A percentile compares a stretch with the other conserved stretches of the same genome.
These are phyloP conservation scores for Pyxicephalus adspersus DNA, from an alignment of 2,113 vertebrate species.

Conservation along the genomic window DNA sequence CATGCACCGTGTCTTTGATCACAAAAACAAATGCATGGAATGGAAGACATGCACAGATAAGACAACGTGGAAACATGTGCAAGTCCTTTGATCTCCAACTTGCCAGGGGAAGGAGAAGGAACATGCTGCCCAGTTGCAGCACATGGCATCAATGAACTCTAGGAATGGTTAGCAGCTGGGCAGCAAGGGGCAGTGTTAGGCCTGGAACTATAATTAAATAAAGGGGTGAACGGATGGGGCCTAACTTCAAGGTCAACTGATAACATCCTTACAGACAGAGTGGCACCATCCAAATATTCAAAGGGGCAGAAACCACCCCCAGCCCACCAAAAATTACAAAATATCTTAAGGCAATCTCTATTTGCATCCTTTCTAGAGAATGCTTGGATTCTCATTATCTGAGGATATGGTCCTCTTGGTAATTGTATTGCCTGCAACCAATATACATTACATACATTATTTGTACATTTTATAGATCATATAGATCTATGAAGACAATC, in stretches of 20 bases:
- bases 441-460: background rate
- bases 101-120: constrained; percentile 5
- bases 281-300: constrained; percentile 6
- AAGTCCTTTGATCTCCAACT: constrained; percentile 8
- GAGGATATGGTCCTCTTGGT: no score
- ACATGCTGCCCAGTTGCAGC: background rate
- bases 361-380: no score
- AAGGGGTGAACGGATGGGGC: background rate
- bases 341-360: background rate
- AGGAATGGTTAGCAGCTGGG: constrained; percentile 15
- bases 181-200: background rate
- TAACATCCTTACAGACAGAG: constrained; percentile 7
- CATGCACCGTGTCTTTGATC: constrained; percentile 15
- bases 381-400: no score
- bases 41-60: constrained; percentile 10
- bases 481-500: background rate
- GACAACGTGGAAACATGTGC: constrained; percentile 38
- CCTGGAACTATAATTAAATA: background rate
- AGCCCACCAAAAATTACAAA: background rate
- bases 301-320: background rate
- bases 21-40: background rate
- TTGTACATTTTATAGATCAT: background rate
- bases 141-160: constrained; percentile 33
- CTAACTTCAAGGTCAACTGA: constrained; percentile 30
- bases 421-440: no score